Evolutionary conservation across 2,113 vertebrate species (phyloP).

Genomic region (Sinocyclocheilus grahami): DNA sequence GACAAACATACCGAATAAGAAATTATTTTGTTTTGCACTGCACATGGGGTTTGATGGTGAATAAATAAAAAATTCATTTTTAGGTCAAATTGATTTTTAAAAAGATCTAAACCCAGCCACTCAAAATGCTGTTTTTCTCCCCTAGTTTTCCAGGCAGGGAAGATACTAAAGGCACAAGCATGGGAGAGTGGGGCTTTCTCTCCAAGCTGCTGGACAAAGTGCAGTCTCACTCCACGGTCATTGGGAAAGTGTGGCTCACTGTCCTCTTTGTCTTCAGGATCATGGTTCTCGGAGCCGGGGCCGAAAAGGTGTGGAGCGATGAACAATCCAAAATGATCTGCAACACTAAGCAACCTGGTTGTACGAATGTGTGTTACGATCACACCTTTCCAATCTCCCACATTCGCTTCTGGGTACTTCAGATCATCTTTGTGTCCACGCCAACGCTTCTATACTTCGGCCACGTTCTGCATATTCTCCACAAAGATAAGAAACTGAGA

Average conservation of each 20-base stretch:
- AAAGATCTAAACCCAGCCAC: neutral
- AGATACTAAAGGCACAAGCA: constrained; percentile 39
- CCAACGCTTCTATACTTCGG: constrained; percentile 92
- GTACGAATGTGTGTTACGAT: constrained; percentile 95
- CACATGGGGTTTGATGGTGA: neutral
- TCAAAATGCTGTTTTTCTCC: constrained; percentile 23
- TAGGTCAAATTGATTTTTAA: neutral
- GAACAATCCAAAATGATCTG: constrained; percentile 93
- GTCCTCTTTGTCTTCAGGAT: constrained; percentile 97
- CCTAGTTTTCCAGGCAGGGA: constrained; percentile 41
- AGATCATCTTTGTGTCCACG: constrained; percentile 92
- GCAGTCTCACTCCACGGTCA: constrained; percentile 86
- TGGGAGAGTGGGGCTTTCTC: constrained; percentile 83
- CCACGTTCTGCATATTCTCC: constrained; percentile 88
- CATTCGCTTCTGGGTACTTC: constrained; percentile 95
- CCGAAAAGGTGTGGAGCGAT: constrained; percentile 80
- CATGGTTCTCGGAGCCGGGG: constrained; percentile 87
- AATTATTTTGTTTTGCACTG: neutral
- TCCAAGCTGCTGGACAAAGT: constrained; percentile 89
- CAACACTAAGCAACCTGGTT: constrained; percentile 94
- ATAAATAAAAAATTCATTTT: neutral
- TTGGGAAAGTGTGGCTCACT: constrained; percentile 94
- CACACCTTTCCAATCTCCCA: constrained; percentile 95
- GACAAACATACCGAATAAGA: too few species aligned
- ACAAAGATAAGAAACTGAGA: constrained; percentile 86